Evolutionary conservation across 2,797 vertebrate genomes (phyloP).

Genomic region (Buphagus erythrorhynchus): DNA sequence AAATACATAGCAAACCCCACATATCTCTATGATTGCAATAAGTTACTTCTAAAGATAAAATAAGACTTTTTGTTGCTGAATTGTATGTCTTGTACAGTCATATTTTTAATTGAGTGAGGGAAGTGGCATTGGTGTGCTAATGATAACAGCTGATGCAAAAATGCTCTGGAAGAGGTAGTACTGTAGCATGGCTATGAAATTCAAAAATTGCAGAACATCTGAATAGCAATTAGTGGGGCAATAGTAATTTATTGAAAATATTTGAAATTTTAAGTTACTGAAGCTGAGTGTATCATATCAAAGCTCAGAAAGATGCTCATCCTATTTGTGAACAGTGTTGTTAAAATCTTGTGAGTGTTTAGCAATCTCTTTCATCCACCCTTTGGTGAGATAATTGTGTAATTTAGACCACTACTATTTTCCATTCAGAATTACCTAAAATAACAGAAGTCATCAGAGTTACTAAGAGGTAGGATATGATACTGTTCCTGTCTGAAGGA

Average conservation of each 20-base stretch:
- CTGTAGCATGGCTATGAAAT: background rate
- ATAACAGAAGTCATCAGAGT: background rate
- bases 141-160: background rate
- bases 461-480: conserved; percentile 11
- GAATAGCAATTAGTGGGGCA: background rate
- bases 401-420: background rate
- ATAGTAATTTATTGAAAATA: background rate
- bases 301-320: background rate
- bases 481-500: background rate
- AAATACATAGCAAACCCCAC: background rate
- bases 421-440: conserved; percentile 14
- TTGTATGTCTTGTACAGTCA: background rate
- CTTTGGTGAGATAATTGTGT: background rate
- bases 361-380: background rate
- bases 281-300: background rate
- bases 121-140: background rate
- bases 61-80: background rate
- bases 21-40: background rate
- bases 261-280: background rate
- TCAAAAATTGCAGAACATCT: background rate
- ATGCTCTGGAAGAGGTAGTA: background rate
- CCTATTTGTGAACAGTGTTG: background rate
- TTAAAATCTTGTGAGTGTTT: background rate
- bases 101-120: background rate
- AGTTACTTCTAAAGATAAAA: background rate